A percentile compares a stretch with the other conserved stretches of the same genome.
Conservation (phyloP, 92 coral and sea anemone species). For the Porites lobata region DNA sequence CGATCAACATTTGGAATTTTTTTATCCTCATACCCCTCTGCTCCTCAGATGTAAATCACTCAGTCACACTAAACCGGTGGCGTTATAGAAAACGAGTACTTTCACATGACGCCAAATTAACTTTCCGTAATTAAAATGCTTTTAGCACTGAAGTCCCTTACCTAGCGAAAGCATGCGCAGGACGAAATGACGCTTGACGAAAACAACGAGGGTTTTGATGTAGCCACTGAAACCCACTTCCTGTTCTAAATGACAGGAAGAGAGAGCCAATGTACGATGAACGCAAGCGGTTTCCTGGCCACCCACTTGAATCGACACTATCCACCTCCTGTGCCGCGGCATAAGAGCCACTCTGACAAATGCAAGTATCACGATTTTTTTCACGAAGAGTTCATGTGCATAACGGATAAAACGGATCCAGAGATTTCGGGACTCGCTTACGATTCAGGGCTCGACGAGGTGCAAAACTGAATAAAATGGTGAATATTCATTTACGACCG, state of each 20-base stretch:
- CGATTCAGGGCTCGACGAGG: too few species aligned
- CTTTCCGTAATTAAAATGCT: background rate
- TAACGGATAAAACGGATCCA: background rate
- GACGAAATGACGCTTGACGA: slow-evolving; percentile 3
- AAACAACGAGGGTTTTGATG: background rate
- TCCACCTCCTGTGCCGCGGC: background rate
- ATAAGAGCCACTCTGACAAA: background rate
- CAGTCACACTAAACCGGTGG: background rate
- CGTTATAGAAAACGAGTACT: background rate
- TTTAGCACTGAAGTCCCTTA: background rate
- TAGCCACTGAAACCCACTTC: slow-evolving; percentile 25
- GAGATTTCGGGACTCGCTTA: background rate
- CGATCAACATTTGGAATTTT: background rate
- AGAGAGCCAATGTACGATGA: background rate
- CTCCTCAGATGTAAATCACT: background rate
- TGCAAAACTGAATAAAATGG: background rate
- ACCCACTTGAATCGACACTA: slow-evolving; percentile 8
- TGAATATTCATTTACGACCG: background rate
- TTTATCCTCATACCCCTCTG: too few species aligned
- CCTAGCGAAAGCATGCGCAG: background rate
- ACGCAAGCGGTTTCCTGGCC: slow-evolving; percentile 21
- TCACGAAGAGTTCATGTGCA: too few species aligned
- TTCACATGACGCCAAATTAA: background rate
- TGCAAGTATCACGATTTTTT: too few species aligned
- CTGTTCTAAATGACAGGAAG: slow-evolving; percentile 45